Evolutionary conservation across 2,888 invertebrate species (phyloP).

Genomic region (Megamerina dolium): DNA sequence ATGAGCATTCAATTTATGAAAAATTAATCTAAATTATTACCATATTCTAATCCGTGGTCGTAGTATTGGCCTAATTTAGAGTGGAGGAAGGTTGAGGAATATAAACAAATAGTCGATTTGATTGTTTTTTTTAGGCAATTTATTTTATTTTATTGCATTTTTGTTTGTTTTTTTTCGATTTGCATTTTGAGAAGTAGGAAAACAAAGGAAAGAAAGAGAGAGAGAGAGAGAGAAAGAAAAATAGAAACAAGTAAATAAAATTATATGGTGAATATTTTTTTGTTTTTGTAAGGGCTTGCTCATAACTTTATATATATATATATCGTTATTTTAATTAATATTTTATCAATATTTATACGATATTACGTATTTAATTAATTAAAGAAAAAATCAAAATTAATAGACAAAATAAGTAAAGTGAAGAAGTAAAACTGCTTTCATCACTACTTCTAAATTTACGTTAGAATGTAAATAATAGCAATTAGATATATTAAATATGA

Average conservation of each 20-base stretch:
- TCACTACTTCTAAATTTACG: not conserved
- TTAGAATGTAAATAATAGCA: not conserved
- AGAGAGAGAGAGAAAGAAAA: conserved; percentile 16
- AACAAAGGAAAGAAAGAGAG: conserved; percentile 11
- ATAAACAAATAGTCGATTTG: too few relatives aligned
- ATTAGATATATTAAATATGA: not conserved
- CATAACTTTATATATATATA: not conserved
- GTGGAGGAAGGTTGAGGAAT: conserved; percentile 11
- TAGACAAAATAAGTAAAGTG: not conserved
- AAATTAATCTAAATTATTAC: conserved; percentile 57
- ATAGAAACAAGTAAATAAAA: conserved; percentile 9
- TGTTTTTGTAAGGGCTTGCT: not conserved
- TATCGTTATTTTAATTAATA: too few relatives aligned
- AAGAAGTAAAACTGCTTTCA: not conserved
- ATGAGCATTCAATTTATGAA: too few relatives aligned
- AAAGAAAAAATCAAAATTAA: conserved; percentile 4
- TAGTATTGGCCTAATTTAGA: conserved; percentile 65
- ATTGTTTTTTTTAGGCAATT: too few relatives aligned
- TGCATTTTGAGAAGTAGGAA: conserved; percentile 12
- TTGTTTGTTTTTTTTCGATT: not conserved
- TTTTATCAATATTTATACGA: too few relatives aligned
- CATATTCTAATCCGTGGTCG: conserved; percentile 89
- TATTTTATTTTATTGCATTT: too few relatives aligned
- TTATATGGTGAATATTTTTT: conserved; percentile 6
- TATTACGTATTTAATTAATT: too few relatives aligned